A percentile compares a stretch with the other conserved stretches of the same genome.
Conservation (phyloP, 2,113 vertebrate genomes). For the Illadopsis cleaveri region DNA sequence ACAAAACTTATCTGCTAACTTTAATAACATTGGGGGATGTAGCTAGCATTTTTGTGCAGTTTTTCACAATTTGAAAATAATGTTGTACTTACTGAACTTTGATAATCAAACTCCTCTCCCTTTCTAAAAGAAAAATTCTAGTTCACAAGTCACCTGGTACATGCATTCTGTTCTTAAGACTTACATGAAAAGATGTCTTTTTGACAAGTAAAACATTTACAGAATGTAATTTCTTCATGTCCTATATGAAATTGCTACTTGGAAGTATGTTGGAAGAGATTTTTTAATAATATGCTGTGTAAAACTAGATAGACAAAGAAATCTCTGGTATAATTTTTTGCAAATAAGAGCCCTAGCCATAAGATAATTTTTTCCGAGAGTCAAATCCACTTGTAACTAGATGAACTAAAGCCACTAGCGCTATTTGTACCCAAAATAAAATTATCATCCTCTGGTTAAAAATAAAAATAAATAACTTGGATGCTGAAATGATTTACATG, state of each 20-base stretch:
- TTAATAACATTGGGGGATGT: not conserved
- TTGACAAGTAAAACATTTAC: not conserved
- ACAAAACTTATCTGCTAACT: not conserved
- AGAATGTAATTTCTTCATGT: not conserved
- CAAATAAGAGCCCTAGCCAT: not conserved
- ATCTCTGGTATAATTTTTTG: not conserved
- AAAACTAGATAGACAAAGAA: not conserved
- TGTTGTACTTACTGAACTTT: accelerated
- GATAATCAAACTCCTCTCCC: not conserved
- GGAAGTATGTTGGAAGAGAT: not conserved
- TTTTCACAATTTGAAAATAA: not conserved
- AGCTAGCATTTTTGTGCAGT: not conserved
- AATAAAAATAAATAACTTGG: not conserved
- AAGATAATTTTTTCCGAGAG: not conserved
- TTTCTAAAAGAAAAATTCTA: not conserved
- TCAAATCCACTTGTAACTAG: not conserved
- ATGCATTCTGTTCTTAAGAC: not conserved
- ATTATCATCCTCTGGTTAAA: not conserved
- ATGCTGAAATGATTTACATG: not conserved
- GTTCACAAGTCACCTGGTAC: not conserved
- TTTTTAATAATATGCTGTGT: not conserved
- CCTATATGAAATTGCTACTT: not conserved
- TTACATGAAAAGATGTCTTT: not conserved
- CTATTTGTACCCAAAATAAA: not conserved
- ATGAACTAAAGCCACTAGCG: not conserved